Percentiles rank a stretch among this genome's conserved stretches.
phyloP scores from a whole-genome alignment of 1,140 invertebrate species.

The Linepithema humile region DNA sequence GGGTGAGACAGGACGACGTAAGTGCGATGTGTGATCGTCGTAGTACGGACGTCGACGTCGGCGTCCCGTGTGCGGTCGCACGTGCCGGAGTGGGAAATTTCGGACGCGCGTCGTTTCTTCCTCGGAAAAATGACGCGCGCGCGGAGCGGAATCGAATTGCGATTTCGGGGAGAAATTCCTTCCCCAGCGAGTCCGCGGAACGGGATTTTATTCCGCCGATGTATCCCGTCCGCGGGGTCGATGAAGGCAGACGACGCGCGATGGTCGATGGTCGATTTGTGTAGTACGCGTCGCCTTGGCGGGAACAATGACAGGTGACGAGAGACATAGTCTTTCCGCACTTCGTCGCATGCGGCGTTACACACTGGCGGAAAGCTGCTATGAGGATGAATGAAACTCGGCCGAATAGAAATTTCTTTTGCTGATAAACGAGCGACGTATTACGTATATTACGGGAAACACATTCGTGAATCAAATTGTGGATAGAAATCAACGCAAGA shows the following conservation, averaged over 20 bases:
- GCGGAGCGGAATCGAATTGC: not conserved
- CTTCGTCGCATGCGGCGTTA: constrained; percentile 26
- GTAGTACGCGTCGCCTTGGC: constrained; percentile 46
- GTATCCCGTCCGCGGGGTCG: constrained; percentile 8
- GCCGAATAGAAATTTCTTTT: not conserved
- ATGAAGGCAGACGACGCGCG: constrained; percentile 39
- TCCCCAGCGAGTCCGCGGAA: not conserved
- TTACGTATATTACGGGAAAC: not conserved
- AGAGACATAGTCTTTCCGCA: constrained; percentile 40
- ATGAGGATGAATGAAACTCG: constrained; percentile 2
- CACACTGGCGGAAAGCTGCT: not conserved
- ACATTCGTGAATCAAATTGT: not conserved
- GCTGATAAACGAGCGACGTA: constrained; percentile 8
- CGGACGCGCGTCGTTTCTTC: not conserved
- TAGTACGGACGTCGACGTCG: not conserved
- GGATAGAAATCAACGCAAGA: not conserved
- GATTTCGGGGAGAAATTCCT: not conserved
- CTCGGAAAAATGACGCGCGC: not conserved
- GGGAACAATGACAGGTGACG: constrained; percentile 58
- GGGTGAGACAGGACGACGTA: constrained; percentile 38
- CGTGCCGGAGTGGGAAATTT: constrained; percentile 1
- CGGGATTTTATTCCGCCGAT: not conserved
- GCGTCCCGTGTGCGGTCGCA: not conserved
- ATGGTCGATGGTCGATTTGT: constrained; percentile 30
- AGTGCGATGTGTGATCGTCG: constrained; percentile 7